These are phyloP conservation scores for Chrosomus eos DNA, from an alignment of 2,797 vertebrate genomes.

Conservation along the genomic window DNA sequence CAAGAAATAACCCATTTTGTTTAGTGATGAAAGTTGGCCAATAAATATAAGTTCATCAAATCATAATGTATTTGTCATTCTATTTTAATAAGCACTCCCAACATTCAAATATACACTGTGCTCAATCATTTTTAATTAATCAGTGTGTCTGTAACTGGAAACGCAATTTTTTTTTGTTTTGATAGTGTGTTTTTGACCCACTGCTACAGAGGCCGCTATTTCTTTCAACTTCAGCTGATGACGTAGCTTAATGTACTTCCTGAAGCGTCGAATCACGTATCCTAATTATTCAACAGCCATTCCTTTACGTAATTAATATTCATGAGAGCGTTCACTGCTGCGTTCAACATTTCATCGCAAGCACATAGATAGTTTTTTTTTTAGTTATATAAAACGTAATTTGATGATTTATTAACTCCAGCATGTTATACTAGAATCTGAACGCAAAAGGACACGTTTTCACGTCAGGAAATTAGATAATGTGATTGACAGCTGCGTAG, in stretches of 20 bases:
- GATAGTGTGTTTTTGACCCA: not conserved
- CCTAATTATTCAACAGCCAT: not conserved
- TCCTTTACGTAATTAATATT: conserved; percentile 25
- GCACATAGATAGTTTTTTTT: not conserved
- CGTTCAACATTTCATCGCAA: not conserved
- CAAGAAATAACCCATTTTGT: not conserved
- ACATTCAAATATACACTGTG: not conserved
- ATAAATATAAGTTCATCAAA: not conserved
- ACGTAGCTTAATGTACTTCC: not conserved
- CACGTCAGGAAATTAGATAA: not conserved
- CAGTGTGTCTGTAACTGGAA: not conserved
- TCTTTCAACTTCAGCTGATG: not conserved
- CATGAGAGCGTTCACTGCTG: not conserved
- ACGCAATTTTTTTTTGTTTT: not conserved
- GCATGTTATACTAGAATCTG: not conserved
- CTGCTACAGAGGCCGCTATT: not conserved
- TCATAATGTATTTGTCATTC: not conserved
- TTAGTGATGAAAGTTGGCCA: not conserved
- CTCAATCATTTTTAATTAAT: not conserved
- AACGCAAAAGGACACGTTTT: not conserved
- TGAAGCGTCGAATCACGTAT: not conserved
- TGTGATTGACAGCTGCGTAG: not conserved
- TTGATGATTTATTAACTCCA: no score
- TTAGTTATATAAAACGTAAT: not conserved
- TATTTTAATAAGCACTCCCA: not conserved